Base-by-base conservation (phyloP, 2,888 invertebrate species). In the Melikaiella ostensackeni region DNA sequence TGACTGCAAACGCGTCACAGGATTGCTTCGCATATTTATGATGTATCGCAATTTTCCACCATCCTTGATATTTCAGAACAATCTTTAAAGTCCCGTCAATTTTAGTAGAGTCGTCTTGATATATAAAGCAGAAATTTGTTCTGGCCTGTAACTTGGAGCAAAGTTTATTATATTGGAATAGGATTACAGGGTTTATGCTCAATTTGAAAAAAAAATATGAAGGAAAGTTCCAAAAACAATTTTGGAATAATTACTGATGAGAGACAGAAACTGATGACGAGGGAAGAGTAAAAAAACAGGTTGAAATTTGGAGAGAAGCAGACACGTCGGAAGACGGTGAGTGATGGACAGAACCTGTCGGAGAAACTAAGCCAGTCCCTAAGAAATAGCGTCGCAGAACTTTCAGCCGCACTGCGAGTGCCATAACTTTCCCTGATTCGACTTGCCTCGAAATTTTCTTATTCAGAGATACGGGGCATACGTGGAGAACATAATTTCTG, bases 331-430 rank as follows among this genome's bases (percentile, higher is more conserved):
- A 84, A 83, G 88, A 89, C 88, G 85, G 83, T 89, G 89, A 89
- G 86, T 87, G 89, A 90, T 89, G 88, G 88, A 88, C 88, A 84
- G 86, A 85, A 86, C 86, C 85, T 85, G 81, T 78, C 75, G 70
- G 79, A 77, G 77, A 73, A 77, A 74, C 77, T 66, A 74, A 77
- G 50, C 80, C 75, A 63, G 42, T 50, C 75, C n/a, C 59, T 70
- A 73, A 73, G 76, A 76, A 76, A 57, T 55, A 59, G 74, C 63
- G 62, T 64, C 55, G 78, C 80, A 74, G 76, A 79, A 79, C 75
- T 80, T 75, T 62, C 63, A 57, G 76, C 61, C 73, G 57, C 70
- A 80, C 76, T 75, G 63, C 77, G 73, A 74, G 76, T 74, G 77
- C 76, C 80, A 74, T 75, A 74, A 66, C 55, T 57, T 75, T 64